Percentiles rank a stretch among this genome's conserved stretches.
Conservation (phyloP, 2,888 invertebrate genomes). For the Adelphocoris suturalis region DNA sequence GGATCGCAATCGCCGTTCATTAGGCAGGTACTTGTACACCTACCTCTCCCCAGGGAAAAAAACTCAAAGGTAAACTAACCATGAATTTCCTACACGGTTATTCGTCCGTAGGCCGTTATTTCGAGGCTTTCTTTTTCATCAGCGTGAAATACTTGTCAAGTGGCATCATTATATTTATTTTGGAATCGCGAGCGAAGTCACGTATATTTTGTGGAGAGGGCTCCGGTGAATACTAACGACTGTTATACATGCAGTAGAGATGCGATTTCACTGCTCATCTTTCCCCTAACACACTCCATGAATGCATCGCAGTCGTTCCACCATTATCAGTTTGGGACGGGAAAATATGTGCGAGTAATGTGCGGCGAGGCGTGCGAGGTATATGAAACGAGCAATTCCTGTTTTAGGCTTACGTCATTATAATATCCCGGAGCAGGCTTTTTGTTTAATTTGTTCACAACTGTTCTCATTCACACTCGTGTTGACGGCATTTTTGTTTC, state of each 20-base stretch:
- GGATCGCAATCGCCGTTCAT: conserved; percentile 2
- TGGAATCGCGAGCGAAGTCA: not conserved
- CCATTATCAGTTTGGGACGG: conserved; percentile 4
- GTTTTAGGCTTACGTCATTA: too few relatives aligned
- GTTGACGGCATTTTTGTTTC: too few relatives aligned
- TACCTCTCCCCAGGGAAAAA: not conserved
- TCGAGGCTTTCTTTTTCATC: not conserved
- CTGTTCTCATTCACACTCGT: too few relatives aligned
- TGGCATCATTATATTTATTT: conserved; percentile 41
- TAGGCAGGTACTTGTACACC: conserved; percentile 35
- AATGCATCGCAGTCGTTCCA: conserved; percentile 2
- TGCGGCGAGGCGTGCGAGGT: not conserved
- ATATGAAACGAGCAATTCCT: too few relatives aligned
- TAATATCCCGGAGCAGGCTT: too few relatives aligned
- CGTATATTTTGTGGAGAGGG: conserved; percentile 3
- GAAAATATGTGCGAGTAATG: not conserved
- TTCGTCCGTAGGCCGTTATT: not conserved
- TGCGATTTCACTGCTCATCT: not conserved
- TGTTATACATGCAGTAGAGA: conserved; percentile 20
- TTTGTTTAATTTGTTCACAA: too few relatives aligned
- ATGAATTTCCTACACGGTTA: not conserved
- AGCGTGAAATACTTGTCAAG: conserved; percentile 6
- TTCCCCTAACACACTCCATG: not conserved
- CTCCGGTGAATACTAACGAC: conserved; percentile 19
- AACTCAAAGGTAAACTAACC: not conserved